Base-by-base conservation (phyloP, 2,888 invertebrate genomes). In the Scaptomyza cyrtandrae region DNA sequence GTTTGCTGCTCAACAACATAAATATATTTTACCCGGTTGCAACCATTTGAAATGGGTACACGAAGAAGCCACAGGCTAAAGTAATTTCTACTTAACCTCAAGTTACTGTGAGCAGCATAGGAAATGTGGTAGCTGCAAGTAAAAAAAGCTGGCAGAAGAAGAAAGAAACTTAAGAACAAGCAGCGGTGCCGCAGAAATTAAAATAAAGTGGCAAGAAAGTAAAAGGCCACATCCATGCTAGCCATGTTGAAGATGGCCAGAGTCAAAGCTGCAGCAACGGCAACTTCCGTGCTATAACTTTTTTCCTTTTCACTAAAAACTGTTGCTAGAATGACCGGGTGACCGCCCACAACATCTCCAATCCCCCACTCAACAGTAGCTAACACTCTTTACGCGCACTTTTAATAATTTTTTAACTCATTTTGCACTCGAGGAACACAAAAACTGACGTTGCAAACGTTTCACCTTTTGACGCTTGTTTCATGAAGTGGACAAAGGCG, bases 121-220 rank as follows among this genome's bases (percentile, higher is more conserved):
- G 61, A 71, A 75, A 87, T n/a, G 71, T 80, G 77, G 56, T 60
- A 64, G 49, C 52, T 16, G 5, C 16, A 5, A 60, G 61, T 54
- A 70, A 63, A 53, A 53, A 59, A 50, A 29, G 44, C 39, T 49
- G 33, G 16, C 33, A 13, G 29, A 19, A 14, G 41, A 37, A 60
- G 53, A 43, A 52, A 49, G 14, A 71, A 78, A 82, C 75, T 87
- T 80, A 63, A 48, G 45, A 62, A 56, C 60, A n/a, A 37, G 76
- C 60, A 50, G 54, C 44, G 60, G 41, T 50, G 76, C 69, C 71
- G 65, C 69, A 82, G 73, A 88, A 83, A 88, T 83, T 88, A 83
- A 83, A 88, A 87, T 82, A 82, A 88, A 83, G 86, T 88, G 73
- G 82, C 76, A 88, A 79, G 86, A 85, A 82, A 88, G 88, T 88